phyloP scores from a whole-genome alignment of 92 coral and sea anemone genomes.

The Pocillopora meandrina region DNA sequence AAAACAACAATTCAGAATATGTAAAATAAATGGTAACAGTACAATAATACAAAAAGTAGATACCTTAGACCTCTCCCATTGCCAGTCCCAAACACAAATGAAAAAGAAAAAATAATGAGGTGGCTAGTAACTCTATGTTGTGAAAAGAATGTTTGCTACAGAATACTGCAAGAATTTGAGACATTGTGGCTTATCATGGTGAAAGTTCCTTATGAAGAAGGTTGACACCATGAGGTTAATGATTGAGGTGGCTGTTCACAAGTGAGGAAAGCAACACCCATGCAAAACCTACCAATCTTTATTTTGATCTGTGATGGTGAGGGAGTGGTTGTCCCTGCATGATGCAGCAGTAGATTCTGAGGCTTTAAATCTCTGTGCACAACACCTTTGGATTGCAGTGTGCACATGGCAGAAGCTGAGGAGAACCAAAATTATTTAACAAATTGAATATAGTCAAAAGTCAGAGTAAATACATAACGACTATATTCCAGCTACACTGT shows the following conservation, averaged over 20 bases:
- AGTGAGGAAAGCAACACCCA: too few species aligned
- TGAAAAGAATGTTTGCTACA: too few species aligned
- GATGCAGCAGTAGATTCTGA: constrained; percentile 88
- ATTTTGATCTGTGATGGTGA: constrained; percentile 88
- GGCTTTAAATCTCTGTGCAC: constrained; percentile 97
- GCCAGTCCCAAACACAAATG: too few species aligned
- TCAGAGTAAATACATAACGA: neutral
- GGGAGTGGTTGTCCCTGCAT: constrained; percentile 70
- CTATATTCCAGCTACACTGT: neutral
- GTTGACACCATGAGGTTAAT: too few species aligned
- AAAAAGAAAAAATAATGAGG: too few species aligned
- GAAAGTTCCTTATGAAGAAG: too few species aligned
- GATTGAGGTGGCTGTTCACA: too few species aligned
- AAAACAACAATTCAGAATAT: neutral
- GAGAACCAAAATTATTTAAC: neutral
- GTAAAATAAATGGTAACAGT: neutral
- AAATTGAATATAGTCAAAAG: neutral
- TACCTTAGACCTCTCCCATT: too few species aligned
- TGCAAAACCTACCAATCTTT: constrained; percentile 80
- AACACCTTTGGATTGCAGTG: constrained; percentile 92
- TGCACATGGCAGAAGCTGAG: constrained; percentile 92
- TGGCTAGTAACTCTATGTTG: too few species aligned
- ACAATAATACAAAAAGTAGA: neutral
- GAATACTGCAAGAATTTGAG: too few species aligned
- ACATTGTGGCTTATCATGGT: too few species aligned